Base-by-base conservation (phyloP, 2,888 invertebrate genomes). In the Reticulitermes lucifugus region DNA sequence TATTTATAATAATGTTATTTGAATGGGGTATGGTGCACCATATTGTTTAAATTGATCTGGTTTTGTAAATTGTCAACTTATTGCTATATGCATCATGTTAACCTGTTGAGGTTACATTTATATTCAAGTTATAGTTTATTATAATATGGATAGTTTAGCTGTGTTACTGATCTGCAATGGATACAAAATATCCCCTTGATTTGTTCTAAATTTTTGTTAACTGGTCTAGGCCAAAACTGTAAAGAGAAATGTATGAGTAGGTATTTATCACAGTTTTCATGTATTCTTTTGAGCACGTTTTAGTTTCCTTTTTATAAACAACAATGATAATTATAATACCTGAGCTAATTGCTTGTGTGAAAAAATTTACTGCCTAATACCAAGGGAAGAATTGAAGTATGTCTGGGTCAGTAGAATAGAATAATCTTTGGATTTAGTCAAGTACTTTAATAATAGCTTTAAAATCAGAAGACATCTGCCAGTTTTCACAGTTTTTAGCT, bases 1-100 rank as follows among this genome's bases (percentile, higher is more conserved):
- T 85, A 86, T 86, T 86, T 87, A 86, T 87, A 88, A 87, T 88
- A 86, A 88, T 89, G 89, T 88, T 88, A 88, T 86, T 84, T 84
- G 81, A 83, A 46, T 83, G 83, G 85, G 86, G 84, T 84, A 83
- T 87, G 83, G 86, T 86, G 86, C 85, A 85, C 85, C 86, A 41
- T 46, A 41, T 80, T 43, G n/a, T 25, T 41, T 43, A 14, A 73
- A 9, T 75, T 18, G 6, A 43, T 43, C 12, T 35, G 43, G 43
- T 51, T 14, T 81, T 82, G 55, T 73, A 65, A 77, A 55, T 73
- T 75, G 35, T 41, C 25, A 4, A 65, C 65, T 25, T 25, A 65
- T 14, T 65, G n/a, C n/a, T 65, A n/a, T 65, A n/a, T n/a, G 14
- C 25, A 65, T 12, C 9, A 65, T 65, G 65, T 73, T 29, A 41